Conservation (phyloP, 64 coral and sea anemone species). For the Pocillopora verrucosa region DNA sequence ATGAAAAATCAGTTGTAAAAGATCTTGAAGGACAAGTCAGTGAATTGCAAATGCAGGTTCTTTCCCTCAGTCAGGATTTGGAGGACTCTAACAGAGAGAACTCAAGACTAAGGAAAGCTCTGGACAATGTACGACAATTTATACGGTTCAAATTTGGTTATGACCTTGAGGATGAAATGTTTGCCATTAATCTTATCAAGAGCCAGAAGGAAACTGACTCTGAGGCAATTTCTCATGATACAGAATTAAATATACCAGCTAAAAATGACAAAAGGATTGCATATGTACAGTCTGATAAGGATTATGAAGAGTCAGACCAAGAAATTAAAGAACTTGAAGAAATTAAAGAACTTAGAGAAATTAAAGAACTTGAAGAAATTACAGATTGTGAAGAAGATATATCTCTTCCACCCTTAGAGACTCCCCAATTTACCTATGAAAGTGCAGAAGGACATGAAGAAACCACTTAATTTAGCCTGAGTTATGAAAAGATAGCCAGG, state of each 20-base stretch:
- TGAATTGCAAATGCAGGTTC: conserved; percentile 91
- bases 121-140: conserved; percentile 63
- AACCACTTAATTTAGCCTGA: not conserved
- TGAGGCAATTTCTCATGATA: not conserved
- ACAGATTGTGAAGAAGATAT: conserved; percentile 28
- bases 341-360: too few relatives aligned
- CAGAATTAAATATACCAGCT: not conserved
- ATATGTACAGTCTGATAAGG: not conserved
- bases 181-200: conserved; percentile 14
- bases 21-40: conserved; percentile 65
- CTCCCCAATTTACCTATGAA: conserved; percentile 50
- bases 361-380: not conserved
- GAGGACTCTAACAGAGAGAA: conserved; percentile 96
- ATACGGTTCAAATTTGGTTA: conserved; percentile 51
- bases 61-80: conserved; percentile 80
- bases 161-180: conserved; percentile 34
- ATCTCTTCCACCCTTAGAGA: conserved; percentile 40
- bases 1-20: conserved; percentile 38
- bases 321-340: not conserved
- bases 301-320: not conserved
- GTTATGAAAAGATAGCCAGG: too few relatives aligned
- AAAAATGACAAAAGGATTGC: not conserved
- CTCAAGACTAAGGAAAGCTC: conserved; percentile 69
- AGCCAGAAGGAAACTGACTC: not conserved
- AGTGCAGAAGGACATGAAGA: not conserved